Evolutionary conservation across 2,888 invertebrate species (phyloP).

Genomic region (Lampropteryx suffumata): DNA sequence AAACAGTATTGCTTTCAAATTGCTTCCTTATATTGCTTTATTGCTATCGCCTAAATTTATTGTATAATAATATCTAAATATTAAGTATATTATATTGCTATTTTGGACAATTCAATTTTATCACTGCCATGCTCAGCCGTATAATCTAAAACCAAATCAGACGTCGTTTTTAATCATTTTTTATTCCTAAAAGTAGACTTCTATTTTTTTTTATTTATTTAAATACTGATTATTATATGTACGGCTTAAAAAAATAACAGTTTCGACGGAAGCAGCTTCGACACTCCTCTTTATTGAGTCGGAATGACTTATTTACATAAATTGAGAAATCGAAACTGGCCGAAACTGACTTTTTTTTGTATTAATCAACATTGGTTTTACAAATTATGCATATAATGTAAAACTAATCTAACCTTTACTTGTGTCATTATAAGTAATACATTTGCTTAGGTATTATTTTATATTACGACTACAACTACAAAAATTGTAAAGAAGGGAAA

Average conservation of each 20-base stretch:
- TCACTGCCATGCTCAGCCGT: constrained; percentile 46
- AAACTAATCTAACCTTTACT: constrained; percentile 13
- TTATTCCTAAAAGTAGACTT: constrained; percentile 4
- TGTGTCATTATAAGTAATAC: constrained; percentile 13
- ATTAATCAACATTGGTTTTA: not conserved
- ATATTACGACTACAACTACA: constrained; percentile 60
- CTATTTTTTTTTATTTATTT: constrained; percentile 3
- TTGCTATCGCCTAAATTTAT: constrained; percentile 47
- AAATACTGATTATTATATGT: constrained; percentile 9
- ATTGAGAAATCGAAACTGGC: constrained; percentile 2
- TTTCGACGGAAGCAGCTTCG: constrained; percentile 17
- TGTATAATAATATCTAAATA: constrained; percentile 25
- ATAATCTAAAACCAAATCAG: constrained; percentile 17
- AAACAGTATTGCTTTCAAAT: constrained; percentile 56
- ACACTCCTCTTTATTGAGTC: not conserved
- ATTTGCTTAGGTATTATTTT: constrained; percentile 16
- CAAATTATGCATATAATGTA: not conserved
- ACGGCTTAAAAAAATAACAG: constrained; percentile 6
- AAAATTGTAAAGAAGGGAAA: constrained; percentile 81
- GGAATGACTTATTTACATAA: not conserved
- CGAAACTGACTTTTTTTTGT: constrained; percentile 7
- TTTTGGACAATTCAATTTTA: constrained; percentile 64
- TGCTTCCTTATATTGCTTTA: constrained; percentile 33
- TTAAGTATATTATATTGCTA: constrained; percentile 50
- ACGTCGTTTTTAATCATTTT: constrained; percentile 3